These are phyloP conservation scores for Lonchura striata DNA, from an alignment of 2,113 vertebrate genomes.

Conservation along the genomic window DNA sequence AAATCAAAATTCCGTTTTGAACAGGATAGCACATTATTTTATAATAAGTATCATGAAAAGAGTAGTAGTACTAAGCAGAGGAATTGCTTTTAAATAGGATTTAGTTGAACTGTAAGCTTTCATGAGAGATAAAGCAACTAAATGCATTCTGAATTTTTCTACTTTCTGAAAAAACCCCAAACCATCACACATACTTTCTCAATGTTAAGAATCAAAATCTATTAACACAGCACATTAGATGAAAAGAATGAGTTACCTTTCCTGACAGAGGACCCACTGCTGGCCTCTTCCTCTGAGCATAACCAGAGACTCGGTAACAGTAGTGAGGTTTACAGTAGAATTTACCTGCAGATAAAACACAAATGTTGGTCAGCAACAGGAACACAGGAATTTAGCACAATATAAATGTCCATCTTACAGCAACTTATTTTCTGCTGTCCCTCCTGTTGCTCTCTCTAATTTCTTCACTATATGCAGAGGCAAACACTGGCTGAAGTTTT, in stretches of 20 bases:
- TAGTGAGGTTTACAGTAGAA: conserved; percentile 99
- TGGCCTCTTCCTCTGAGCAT: conserved; percentile 92
- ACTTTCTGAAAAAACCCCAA: background rate
- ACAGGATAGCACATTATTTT: background rate
- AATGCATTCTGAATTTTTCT: background rate
- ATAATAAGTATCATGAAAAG: background rate
- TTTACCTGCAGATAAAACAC: conserved; percentile 83
- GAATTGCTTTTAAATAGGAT: background rate
- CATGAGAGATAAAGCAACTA: background rate
- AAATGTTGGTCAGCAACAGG: background rate
- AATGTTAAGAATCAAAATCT: background rate
- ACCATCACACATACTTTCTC: background rate
- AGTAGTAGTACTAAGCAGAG: background rate
- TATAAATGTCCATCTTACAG: background rate
- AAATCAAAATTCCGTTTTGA: background rate
- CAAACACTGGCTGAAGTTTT: background rate
- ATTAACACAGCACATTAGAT: accelerated
- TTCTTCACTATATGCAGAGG: background rate
- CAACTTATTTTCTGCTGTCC: background rate
- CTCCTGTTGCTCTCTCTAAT: background rate
- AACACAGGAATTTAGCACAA: background rate
- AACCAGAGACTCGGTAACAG: conserved; percentile 91
- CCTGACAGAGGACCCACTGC: conserved; percentile 75
- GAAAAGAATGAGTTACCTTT: conserved; percentile 78
- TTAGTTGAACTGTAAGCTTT: background rate